Evolutionary conservation across 1,140 invertebrate genomes (phyloP).

Genomic region (Drosophila orena): DNA sequence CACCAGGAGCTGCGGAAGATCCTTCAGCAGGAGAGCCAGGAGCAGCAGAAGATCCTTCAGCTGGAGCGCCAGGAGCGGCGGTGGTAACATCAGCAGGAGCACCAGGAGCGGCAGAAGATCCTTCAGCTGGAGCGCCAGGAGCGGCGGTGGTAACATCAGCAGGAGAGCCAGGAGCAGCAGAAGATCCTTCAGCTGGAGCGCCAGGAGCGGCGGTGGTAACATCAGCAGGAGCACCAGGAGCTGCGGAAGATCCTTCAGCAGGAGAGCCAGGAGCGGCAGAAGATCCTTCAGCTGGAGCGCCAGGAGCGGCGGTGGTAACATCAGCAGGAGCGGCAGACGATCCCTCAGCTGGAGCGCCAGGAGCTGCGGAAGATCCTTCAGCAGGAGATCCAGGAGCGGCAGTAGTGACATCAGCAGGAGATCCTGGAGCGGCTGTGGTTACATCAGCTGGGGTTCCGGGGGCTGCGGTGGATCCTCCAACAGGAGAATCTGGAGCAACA

Average conservation of each 20-base stretch:
- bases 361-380: not conserved
- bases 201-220: slow-evolving; percentile 19
- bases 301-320: not conserved
- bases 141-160: slow-evolving; percentile 4
- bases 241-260: not conserved
- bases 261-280: slow-evolving; percentile 9
- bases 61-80: slow-evolving; percentile 24
- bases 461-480: not conserved
- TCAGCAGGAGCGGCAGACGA: slow-evolving; percentile 1
- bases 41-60: not conserved
- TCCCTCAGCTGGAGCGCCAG: not conserved
- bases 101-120: slow-evolving; percentile 8
- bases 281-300: not conserved
- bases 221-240: slow-evolving; percentile 11
- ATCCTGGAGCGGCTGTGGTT: not conserved
- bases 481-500: slow-evolving; percentile 5
- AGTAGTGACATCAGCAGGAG: not conserved
- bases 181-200: not conserved
- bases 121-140: slow-evolving; percentile 13
- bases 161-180: slow-evolving; percentile 24
- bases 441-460: slow-evolving; percentile 19
- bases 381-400: slow-evolving; percentile 13
- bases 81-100: slow-evolving; percentile 12
- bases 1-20: slow-evolving; percentile 15
- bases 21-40: slow-evolving; percentile 16